Conservation (phyloP, 53 echinoderm and acorn worm species). For the Henricia sp. region DNA sequence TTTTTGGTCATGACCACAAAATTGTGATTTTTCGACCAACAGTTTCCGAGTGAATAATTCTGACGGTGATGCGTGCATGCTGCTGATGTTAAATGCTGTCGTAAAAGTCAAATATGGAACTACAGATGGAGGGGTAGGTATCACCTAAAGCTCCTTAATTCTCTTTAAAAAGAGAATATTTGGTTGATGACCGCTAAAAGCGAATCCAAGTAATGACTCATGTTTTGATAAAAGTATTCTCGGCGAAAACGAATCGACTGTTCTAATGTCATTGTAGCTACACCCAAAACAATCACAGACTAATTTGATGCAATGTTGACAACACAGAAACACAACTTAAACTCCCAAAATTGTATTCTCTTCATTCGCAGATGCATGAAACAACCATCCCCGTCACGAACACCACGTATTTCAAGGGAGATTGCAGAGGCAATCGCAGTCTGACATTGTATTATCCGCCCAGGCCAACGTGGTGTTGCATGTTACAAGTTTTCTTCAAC, state of each 20-base stretch:
- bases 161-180: too few species aligned
- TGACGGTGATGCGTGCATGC: slow-evolving; percentile 2
- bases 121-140: slow-evolving; percentile 1
- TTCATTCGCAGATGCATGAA: background rate
- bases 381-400: background rate
- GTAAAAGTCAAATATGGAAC: slow-evolving; percentile 4
- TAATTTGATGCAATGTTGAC: background rate
- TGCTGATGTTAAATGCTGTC: slow-evolving; percentile 9
- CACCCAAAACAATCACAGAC: too few species aligned
- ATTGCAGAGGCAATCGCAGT: background rate
- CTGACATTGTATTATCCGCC: slow-evolving; percentile 11
- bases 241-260: too few species aligned
- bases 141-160: too few species aligned
- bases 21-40: too few species aligned
- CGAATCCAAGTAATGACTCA: too few species aligned
- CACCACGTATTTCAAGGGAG: background rate
- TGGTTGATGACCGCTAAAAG: too few species aligned
- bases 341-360: background rate
- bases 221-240: too few species aligned
- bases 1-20: too few species aligned
- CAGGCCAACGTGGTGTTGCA: background rate
- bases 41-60: slow-evolving; percentile 26
- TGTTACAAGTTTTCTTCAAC: background rate
- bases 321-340: background rate
- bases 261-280: too few species aligned